phyloP scores from a whole-genome alignment of 2,888 invertebrate species.

The Mesochorus sp. region DNA sequence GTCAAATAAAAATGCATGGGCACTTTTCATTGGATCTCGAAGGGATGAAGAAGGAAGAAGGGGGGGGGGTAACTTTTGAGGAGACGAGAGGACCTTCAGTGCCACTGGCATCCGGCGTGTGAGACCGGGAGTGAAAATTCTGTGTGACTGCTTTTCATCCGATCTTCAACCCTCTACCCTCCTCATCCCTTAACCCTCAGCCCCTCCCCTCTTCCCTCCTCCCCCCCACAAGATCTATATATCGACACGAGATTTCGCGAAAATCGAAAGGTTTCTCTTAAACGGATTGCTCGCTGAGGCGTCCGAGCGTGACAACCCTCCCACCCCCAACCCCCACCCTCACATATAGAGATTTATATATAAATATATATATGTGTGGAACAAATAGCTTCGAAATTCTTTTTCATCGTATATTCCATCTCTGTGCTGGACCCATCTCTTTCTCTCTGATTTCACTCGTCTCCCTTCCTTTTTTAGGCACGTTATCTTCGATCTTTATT shows the following conservation, averaged over 20 bases:
- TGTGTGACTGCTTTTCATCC: constrained; percentile 48
- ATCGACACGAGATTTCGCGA: constrained; percentile 51
- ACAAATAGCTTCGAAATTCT: constrained; percentile 48
- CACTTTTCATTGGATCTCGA: constrained; percentile 18
- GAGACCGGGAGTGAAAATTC: constrained; percentile 37
- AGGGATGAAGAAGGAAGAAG: neutral
- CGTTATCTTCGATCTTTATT: constrained; percentile 61
- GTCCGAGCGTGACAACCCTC: constrained; percentile 60
- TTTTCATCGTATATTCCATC: constrained; percentile 43
- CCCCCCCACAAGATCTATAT: constrained; percentile 2
- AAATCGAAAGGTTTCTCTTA: constrained; percentile 64
- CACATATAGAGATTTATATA: neutral
- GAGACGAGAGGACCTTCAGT: constrained; percentile 32
- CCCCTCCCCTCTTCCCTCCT: neutral
- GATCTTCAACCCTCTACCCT: constrained; percentile 10
- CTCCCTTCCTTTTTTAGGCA: constrained; percentile 18
- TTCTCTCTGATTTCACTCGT: constrained; percentile 19
- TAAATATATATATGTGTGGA: neutral
- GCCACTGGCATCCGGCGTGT: constrained; percentile 50
- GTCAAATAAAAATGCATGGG: constrained; percentile 57
- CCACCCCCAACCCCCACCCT: neutral
- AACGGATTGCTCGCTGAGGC: constrained; percentile 68
- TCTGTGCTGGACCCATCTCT: constrained; percentile 31
- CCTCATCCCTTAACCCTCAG: neutral
- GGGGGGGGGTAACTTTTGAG: neutral